phyloP scores from a whole-genome alignment of 2,113 vertebrate genomes.

The Athene cunicularia region DNA sequence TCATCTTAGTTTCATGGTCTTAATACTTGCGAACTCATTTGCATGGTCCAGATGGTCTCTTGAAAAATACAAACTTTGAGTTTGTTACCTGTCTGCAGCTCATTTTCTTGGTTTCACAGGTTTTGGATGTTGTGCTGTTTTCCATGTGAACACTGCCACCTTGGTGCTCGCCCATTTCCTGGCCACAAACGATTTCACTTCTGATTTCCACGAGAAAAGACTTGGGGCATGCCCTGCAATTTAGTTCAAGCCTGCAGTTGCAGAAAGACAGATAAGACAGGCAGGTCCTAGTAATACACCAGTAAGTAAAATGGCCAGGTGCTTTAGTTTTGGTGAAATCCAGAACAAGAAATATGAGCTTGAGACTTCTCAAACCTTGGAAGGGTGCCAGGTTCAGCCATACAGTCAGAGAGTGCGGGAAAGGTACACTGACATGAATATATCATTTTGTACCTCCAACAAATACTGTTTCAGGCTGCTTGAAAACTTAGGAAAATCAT shows the following conservation, averaged over 20 bases:
- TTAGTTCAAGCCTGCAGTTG: neutral
- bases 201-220: neutral
- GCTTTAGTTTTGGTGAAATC: neutral
- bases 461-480: neutral
- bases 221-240: neutral
- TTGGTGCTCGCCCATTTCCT: neutral
- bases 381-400: neutral
- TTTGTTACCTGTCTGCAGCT: neutral
- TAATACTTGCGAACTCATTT: neutral
- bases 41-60: neutral
- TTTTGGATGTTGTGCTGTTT: neutral
- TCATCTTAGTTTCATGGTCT: neutral
- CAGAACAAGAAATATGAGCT: neutral
- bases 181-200: neutral
- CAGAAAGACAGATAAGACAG: neutral
- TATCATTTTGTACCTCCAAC: neutral
- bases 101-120: neutral
- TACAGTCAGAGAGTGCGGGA: neutral
- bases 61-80: neutral
- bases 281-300: neutral
- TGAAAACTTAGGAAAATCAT: neutral
- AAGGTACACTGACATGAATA: neutral
- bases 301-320: neutral
- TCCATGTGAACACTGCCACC: neutral
- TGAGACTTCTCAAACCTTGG: neutral